These are phyloP conservation scores for Limnephilus lunatus DNA, from an alignment of 2,888 invertebrate species.

Conservation along the genomic window DNA sequence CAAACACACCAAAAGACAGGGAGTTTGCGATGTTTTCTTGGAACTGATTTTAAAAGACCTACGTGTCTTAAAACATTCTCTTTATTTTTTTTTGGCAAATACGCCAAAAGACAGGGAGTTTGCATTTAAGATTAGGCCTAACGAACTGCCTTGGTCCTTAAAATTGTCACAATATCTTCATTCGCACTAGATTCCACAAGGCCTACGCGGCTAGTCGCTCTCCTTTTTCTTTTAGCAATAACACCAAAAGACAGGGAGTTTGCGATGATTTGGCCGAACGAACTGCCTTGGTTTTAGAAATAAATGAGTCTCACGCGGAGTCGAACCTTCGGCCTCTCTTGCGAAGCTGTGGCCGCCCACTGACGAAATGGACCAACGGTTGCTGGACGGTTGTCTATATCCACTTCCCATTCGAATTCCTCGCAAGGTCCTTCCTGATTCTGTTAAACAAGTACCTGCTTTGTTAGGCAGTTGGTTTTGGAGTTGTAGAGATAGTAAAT, in stretches of 20 bases:
- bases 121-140: not conserved
- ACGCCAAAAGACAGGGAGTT: not conserved
- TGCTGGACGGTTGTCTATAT: not conserved
- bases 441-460: not conserved
- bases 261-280: not conserved
- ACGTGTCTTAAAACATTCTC: too few species aligned
- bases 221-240: not conserved
- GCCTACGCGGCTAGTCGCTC: not conserved
- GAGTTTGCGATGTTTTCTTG: too few species aligned
- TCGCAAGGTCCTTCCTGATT: conserved; percentile 3
- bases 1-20: too few species aligned
- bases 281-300: not conserved
- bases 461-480: not conserved
- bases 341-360: conserved; percentile 4
- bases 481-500: not conserved
- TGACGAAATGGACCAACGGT: conserved; percentile 4
- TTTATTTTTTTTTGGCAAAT: too few species aligned
- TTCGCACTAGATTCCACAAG: not conserved
- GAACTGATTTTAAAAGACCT: too few species aligned
- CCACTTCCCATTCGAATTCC: not conserved
- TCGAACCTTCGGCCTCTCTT: conserved; percentile 10
- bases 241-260: conserved; percentile 7
- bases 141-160: not conserved
- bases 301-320: not conserved
- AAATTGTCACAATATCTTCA: not conserved